A percentile compares a stretch with the other conserved stretches of the same genome.
phyloP scores from a whole-genome alignment of 2,888 invertebrate genomes.

The Tenthredo livida region DNA sequence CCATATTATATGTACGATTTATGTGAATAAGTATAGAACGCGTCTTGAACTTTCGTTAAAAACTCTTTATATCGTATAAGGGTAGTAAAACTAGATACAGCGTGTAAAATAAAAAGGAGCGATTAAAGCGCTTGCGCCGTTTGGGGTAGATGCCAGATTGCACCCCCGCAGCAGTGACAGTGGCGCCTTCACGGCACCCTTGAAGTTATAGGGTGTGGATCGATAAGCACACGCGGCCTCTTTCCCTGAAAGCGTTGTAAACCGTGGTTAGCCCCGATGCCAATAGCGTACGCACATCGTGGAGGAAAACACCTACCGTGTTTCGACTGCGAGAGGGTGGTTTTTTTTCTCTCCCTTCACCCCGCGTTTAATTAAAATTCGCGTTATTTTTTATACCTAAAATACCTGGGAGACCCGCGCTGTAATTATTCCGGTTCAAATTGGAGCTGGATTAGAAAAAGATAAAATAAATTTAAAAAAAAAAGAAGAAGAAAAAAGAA shows the following conservation, averaged over 20 bases:
- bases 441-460: not conserved
- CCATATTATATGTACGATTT: not conserved
- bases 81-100: not conserved
- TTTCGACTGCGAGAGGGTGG: not conserved
- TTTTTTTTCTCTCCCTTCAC: not conserved
- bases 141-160: constrained; percentile 7
- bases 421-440: not conserved
- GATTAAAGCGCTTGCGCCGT: constrained; percentile 50
- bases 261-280: constrained; percentile 57
- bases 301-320: constrained; percentile 57
- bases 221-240: constrained; percentile 65
- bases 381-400: not conserved
- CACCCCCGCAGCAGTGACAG: constrained; percentile 11
- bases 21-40: not conserved
- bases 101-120: not conserved
- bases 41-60: not conserved
- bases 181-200: constrained; percentile 27
- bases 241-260: constrained; percentile 54
- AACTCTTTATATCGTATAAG: not conserved
- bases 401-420: not conserved
- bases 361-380: not conserved
- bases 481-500: not conserved
- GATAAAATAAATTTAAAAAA: not conserved
- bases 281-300: constrained; percentile 65
- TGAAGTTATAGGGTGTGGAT: constrained; percentile 62